A percentile compares a stretch with the other conserved stretches of the same genome.
phyloP scores from a whole-genome alignment of 2,888 invertebrate species.

The Pachliopta kotzebuea region DNA sequence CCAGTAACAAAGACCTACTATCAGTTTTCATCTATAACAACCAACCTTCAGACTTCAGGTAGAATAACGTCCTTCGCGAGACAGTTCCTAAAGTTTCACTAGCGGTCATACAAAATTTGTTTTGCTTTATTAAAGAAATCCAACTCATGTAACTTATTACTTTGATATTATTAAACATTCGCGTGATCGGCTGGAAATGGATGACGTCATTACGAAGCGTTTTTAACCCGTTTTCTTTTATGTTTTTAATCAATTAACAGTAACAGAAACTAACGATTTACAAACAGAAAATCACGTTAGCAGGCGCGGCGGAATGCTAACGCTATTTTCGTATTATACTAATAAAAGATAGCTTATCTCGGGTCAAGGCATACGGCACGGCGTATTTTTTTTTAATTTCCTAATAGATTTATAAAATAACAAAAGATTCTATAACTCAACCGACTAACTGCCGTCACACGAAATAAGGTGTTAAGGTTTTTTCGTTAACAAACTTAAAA shows the following conservation, averaged over 20 bases:
- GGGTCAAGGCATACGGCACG: slow-evolving; percentile 30
- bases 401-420: slow-evolving; percentile 38
- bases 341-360: slow-evolving; percentile 34
- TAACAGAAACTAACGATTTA: slow-evolving; percentile 49
- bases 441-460: not conserved
- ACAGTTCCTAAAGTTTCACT: too few relatives aligned
- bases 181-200: slow-evolving; percentile 14
- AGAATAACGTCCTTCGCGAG: too few relatives aligned
- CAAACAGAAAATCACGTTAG: slow-evolving; percentile 43
- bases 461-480: not conserved
- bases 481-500: too few relatives aligned
- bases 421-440: not conserved
- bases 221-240: slow-evolving; percentile 29
- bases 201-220: slow-evolving; percentile 16
- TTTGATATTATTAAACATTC: not conserved
- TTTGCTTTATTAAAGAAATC: not conserved
- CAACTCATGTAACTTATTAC: not conserved
- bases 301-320: slow-evolving; percentile 29
- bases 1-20: too few relatives aligned
- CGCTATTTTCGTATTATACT: slow-evolving; percentile 26
- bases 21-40: too few relatives aligned
- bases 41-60: too few relatives aligned
- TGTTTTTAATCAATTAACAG: slow-evolving; percentile 34
- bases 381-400: slow-evolving; percentile 34
- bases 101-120: not conserved